Evolutionary conservation across 64 coral and sea anemone genomes (phyloP).

Genomic region (Montipora sp.): DNA sequence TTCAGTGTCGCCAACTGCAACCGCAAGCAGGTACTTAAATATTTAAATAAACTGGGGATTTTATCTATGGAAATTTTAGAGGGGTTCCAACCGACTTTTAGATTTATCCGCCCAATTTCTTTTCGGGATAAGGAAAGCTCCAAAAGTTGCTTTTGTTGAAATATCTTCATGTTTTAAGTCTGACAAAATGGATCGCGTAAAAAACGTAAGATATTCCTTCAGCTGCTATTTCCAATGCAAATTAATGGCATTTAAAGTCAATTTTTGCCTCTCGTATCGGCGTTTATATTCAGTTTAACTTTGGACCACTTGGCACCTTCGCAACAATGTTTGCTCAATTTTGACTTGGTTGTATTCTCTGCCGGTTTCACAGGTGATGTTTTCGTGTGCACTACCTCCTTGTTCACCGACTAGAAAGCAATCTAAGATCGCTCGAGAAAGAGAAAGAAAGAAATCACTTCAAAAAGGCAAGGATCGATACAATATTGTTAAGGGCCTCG

Average conservation of each 20-base stretch:
- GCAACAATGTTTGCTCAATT: conserved; percentile 1
- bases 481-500: conserved; percentile 91
- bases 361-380: conserved; percentile 82
- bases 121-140: neutral
- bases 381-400: conserved; percentile 90
- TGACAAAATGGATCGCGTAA: conserved; percentile 19
- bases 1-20: neutral
- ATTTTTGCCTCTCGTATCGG: neutral
- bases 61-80: neutral
- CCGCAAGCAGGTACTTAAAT: conserved; percentile 15
- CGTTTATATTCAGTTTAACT: conserved; percentile 39
- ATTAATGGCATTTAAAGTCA: neutral
- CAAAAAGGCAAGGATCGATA: conserved; percentile 89
- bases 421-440: conserved; percentile 73
- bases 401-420: conserved; percentile 86
- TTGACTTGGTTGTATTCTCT: neutral
- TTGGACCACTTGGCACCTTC: neutral
- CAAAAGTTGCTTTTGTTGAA: neutral
- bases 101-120: neutral
- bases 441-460: conserved; percentile 82
- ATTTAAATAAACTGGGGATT: neutral
- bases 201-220: neutral
- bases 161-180: neutral
- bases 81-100: no score
- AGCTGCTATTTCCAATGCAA: neutral